Percentiles rank a stretch among this genome's conserved stretches.
These are phyloP conservation scores for Tetramorium simillimum DNA, from an alignment of 1,140 invertebrate species.

Conservation along the genomic window DNA sequence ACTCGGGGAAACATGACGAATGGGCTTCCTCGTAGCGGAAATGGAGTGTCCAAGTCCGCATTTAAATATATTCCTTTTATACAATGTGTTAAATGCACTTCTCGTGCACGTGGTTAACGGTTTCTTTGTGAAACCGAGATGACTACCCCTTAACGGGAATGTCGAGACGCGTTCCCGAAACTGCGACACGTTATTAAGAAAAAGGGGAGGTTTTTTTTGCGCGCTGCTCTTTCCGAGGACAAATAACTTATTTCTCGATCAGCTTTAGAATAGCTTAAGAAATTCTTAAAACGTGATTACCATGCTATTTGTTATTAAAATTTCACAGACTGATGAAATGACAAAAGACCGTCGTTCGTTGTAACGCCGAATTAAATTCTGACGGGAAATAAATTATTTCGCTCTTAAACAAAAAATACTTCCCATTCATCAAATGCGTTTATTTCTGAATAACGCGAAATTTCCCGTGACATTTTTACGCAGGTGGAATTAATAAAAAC, in stretches of 20 bases:
- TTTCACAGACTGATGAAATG: neutral
- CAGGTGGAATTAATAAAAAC: conserved; percentile 14
- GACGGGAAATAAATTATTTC: neutral
- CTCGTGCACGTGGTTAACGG: conserved; percentile 16
- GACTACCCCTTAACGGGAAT: conserved; percentile 31
- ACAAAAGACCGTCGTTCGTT: neutral
- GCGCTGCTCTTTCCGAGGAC: neutral
- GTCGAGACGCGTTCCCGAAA: neutral
- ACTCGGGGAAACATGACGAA: conserved; percentile 21
- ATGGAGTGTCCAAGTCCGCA: conserved; percentile 6
- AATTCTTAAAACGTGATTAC: neutral
- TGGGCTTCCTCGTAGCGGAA: conserved; percentile 32
- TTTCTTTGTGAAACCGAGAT: conserved; percentile 21
- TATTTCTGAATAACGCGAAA: conserved; percentile 22
- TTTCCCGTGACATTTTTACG: conserved; percentile 6
- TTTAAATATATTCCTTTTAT: conserved; percentile 22
- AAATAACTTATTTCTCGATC: neutral
- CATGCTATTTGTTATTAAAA: neutral
- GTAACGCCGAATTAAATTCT: conserved; percentile 15
- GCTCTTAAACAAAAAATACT: conserved; percentile 16
- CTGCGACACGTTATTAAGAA: neutral
- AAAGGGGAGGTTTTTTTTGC: neutral
- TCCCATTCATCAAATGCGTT: neutral
- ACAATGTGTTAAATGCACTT: neutral
- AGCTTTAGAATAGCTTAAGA: neutral